Percentiles rank a stretch among this genome's conserved stretches.
Conservation (phyloP, 1,140 invertebrate species). For the Nebria ingens region DNA sequence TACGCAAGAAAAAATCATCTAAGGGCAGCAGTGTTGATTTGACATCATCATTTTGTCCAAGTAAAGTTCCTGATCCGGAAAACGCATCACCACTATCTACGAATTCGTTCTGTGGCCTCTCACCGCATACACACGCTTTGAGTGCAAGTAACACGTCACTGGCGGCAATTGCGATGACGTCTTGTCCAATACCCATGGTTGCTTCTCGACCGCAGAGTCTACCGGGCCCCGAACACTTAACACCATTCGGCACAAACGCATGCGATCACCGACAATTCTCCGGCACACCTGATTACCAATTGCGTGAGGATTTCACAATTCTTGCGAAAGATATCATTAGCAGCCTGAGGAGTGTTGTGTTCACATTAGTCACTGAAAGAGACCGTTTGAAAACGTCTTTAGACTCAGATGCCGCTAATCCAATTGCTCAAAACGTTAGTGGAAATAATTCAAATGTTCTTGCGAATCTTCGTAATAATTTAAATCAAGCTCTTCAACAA, state of each 20-base stretch:
- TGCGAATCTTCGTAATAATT: conserved; percentile 43
- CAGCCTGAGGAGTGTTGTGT: conserved; percentile 40
- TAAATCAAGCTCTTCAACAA: conserved; percentile 57
- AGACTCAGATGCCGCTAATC: conserved; percentile 37
- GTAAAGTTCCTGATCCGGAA: conserved; percentile 21
- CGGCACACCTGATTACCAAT: conserved; percentile 47
- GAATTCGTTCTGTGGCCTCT: conserved; percentile 17
- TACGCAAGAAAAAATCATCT: conserved; percentile 54
- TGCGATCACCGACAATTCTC: conserved; percentile 34
- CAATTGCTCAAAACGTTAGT: conserved; percentile 21
- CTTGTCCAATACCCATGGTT: conserved; percentile 17
- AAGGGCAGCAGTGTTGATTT: conserved; percentile 53
- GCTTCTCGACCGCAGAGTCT: conserved; percentile 39
- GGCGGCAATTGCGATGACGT: conserved; percentile 12
- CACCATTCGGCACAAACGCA: conserved; percentile 14
- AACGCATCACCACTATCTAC: conserved; percentile 35
- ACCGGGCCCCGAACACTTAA: conserved; percentile 34
- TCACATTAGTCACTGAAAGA: conserved; percentile 47
- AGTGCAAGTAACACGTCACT: conserved; percentile 26
- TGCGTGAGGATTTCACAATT: conserved; percentile 54
- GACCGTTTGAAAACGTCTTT: conserved; percentile 46
- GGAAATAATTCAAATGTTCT: conserved; percentile 32
- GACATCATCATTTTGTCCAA: conserved; percentile 32
- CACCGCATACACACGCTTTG: conserved; percentile 12
- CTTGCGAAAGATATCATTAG: conserved; percentile 53